Conservation (phyloP, 2,113 vertebrate species). For the Planiliza haematocheilus region DNA sequence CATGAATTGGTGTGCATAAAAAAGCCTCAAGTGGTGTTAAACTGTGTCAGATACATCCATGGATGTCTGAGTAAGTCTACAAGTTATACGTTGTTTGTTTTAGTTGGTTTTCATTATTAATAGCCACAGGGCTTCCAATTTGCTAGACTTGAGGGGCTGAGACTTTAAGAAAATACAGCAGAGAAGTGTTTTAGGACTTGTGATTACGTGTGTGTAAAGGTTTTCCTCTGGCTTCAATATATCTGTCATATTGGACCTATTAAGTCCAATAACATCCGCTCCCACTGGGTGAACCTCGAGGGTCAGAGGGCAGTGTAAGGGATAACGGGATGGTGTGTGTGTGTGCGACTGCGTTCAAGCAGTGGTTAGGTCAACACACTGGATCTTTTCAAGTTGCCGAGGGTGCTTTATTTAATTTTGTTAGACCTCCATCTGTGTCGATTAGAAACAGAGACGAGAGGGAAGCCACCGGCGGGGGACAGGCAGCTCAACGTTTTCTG, state of each 20-base stretch:
- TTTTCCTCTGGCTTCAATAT: constrained; percentile 24
- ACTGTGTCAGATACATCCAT: neutral
- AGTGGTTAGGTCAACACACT: constrained; percentile 8
- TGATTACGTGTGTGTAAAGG: constrained; percentile 18
- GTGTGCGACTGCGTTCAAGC: constrained; percentile 12
- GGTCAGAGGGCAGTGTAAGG: constrained; percentile 51
- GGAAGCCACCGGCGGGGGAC: neutral
- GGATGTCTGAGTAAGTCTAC: neutral
- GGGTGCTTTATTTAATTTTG: constrained; percentile 35
- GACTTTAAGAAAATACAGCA: neutral
- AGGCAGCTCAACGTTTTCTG: constrained; percentile 5
- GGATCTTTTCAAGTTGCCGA: constrained; percentile 3
- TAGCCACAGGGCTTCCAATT: constrained; percentile 14
- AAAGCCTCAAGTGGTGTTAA: neutral
- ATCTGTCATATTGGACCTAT: constrained; percentile 44
- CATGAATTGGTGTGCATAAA: neutral
- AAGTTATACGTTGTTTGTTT: neutral
- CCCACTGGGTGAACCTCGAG: neutral
- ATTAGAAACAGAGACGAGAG: constrained; percentile 19
- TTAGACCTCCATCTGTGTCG: constrained; percentile 14
- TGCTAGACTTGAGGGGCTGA: constrained; percentile 10
- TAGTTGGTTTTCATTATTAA: constrained; percentile 27
- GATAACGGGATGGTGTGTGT: constrained; percentile 15
- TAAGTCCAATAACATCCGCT: constrained; percentile 66
- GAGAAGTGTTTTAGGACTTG: neutral